A percentile compares a stretch with the other conserved stretches of the same genome.
Conservation (phyloP, 1,140 invertebrate genomes). For the Nebria ingens region DNA sequence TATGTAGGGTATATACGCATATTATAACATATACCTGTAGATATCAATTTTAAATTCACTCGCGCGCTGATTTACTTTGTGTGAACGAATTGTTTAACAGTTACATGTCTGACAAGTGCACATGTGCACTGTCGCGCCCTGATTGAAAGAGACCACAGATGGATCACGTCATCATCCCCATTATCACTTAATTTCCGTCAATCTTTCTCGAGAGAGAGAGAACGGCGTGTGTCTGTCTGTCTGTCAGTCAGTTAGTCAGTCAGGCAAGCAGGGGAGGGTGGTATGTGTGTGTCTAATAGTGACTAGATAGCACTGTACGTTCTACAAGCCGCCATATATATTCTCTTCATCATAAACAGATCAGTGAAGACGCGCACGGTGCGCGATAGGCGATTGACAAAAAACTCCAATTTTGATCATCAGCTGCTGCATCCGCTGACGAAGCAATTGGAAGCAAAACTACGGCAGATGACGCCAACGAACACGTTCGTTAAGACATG, state of each 20-base stretch:
- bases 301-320: no score
- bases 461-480: neutral
- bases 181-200: constrained; percentile 5
- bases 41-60: no score
- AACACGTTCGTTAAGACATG: neutral
- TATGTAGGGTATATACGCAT: no score
- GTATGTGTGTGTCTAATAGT: neutral
- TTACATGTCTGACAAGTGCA: neutral
- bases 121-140: neutral
- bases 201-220: neutral
- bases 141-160: neutral
- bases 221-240: no score
- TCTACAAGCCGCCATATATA: no score
- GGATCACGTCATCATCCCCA: neutral
- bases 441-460: neutral
- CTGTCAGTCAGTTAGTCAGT: no score
- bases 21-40: no score
- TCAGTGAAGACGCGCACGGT: neutral
- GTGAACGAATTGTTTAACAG: no score
- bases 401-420: neutral
- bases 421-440: neutral
- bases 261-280: neutral
- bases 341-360: neutral
- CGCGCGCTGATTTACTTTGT: no score
- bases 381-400: no score